phyloP scores from a whole-genome alignment of 2,113 vertebrate genomes.

The Cisticola juncidis region DNA sequence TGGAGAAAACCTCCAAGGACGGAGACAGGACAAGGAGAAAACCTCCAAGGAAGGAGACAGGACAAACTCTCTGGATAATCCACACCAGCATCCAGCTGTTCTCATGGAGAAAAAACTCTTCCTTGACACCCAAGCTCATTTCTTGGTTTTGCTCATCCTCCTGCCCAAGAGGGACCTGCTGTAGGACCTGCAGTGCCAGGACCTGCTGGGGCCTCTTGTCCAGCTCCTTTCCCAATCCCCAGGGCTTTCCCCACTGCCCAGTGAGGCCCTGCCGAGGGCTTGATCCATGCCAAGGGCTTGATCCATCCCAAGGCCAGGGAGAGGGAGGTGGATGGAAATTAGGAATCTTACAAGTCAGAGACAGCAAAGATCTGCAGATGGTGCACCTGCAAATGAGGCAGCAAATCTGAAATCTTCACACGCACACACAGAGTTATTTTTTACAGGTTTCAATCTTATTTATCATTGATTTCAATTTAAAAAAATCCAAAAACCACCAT shows the following conservation, averaged over 20 bases:
- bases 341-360: not conserved
- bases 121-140: not conserved
- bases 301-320: too few species aligned
- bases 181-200: not conserved
- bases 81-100: not conserved
- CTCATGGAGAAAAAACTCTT: not conserved
- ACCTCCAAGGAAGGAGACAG: too few species aligned
- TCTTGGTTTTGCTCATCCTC: not conserved
- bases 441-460: not conserved
- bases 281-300: not conserved
- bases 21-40: not conserved
- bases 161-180: not conserved
- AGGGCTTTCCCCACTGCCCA: not conserved
- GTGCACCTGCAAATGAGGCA: not conserved
- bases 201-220: not conserved
- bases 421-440: not conserved
- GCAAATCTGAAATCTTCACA: not conserved
- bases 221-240: accelerated
- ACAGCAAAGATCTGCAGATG: accelerated
- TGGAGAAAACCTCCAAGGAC: not conserved
- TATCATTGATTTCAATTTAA: not conserved
- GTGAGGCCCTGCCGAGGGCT: not conserved
- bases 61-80: not conserved
- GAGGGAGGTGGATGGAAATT: not conserved
- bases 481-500: too few species aligned